Percentiles rank a stretch among this genome's conserved stretches.
phyloP scores from a whole-genome alignment of 2,113 vertebrate genomes.

The Ciconia stormi region DNA sequence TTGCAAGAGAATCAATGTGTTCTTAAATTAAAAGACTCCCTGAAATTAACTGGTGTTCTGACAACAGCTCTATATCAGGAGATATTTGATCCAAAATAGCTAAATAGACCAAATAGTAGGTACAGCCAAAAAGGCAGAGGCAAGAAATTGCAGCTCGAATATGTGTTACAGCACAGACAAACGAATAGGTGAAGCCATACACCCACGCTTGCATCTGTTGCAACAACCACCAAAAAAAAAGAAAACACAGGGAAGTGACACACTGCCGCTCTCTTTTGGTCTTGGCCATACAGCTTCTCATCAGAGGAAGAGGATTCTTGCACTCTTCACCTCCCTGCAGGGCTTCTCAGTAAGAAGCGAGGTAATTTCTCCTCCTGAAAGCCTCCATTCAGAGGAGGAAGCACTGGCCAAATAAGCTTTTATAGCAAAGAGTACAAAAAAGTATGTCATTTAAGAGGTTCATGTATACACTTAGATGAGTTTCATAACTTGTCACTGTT shows the following conservation, averaged over 20 bases:
- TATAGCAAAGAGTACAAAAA: neutral
- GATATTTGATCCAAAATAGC: neutral
- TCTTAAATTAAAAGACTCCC: neutral
- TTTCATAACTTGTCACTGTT: neutral
- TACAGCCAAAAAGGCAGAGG: neutral
- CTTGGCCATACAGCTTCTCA: neutral
- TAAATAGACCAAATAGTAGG: neutral
- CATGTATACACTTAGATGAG: rapidly evolving
- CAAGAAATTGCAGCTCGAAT: neutral
- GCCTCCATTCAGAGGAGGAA: neutral
- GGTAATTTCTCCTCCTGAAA: neutral
- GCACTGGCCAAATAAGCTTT: neutral
- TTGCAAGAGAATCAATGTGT: neutral
- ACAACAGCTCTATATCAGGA: neutral
- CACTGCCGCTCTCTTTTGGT: neutral
- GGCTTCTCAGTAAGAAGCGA: neutral
- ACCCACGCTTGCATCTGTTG: neutral
- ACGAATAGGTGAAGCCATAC: neutral
- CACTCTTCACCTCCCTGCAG: neutral
- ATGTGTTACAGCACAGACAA: neutral
- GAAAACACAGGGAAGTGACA: neutral
- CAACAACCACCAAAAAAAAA: neutral
- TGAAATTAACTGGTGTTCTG: neutral
- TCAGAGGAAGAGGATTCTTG: neutral
- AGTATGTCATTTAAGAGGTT: neutral